These are phyloP conservation scores for Caiman crocodilus DNA, from an alignment of 2,797 vertebrate genomes.

Conservation along the genomic window DNA sequence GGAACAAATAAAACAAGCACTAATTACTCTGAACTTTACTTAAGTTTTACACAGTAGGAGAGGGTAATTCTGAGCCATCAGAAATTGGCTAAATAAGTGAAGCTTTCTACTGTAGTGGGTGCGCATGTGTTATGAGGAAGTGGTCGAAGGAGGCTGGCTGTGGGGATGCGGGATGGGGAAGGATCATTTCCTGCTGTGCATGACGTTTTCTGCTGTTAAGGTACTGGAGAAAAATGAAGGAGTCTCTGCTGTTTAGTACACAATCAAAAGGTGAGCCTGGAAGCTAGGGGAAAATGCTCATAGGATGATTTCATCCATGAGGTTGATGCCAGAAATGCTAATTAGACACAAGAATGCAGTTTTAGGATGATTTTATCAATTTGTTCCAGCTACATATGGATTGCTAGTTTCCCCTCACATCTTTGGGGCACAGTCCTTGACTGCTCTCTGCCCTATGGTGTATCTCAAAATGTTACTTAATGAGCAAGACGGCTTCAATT, in stretches of 20 bases:
- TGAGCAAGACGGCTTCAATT: too few species aligned
- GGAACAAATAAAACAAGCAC: too few species aligned
- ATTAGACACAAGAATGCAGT: neutral
- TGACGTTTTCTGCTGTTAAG: neutral
- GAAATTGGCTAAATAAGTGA: too few species aligned
- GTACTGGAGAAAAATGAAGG: neutral
- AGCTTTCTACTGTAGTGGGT: too few species aligned
- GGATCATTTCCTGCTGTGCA: neutral
- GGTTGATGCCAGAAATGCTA: neutral
- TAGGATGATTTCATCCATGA: neutral
- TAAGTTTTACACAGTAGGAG: too few species aligned
- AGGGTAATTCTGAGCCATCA: too few species aligned
- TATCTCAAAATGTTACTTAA: neutral
- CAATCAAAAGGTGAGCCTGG: neutral
- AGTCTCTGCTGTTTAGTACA: neutral
- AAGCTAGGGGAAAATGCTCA: neutral
- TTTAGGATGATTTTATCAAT: neutral
- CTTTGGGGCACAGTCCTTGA: neutral
- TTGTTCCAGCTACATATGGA: neutral
- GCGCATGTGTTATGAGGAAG: too few species aligned
- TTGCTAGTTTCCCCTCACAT: neutral
- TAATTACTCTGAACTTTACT: too few species aligned
- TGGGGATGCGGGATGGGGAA: neutral
- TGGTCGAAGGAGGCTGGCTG: too few species aligned
- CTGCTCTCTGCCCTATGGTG: neutral